phyloP scores from a whole-genome alignment of 2,797 vertebrate genomes.

The Rhinatrema bivittatum region DNA sequence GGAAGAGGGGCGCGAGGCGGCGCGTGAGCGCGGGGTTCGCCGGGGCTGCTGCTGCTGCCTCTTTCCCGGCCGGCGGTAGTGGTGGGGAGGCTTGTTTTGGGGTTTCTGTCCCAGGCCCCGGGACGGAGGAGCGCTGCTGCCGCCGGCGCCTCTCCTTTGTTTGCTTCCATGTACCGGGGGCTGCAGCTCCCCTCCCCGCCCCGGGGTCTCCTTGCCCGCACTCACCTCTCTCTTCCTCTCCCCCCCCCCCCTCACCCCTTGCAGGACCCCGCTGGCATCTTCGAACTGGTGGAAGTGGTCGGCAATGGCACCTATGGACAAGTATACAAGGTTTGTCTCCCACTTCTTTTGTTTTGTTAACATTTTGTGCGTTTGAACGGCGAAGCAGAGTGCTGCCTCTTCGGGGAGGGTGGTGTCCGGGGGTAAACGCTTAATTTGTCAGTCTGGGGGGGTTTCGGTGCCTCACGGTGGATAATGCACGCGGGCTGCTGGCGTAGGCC shows the following conservation, averaged over 20 bases:
- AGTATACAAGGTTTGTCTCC: constrained; percentile 93
- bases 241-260: not conserved
- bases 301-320: constrained; percentile 98
- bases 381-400: too few relatives aligned
- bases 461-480: too few relatives aligned
- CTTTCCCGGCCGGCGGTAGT: constrained; percentile 25
- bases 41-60: constrained; percentile 33
- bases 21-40: too few relatives aligned
- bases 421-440: too few relatives aligned
- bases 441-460: too few relatives aligned
- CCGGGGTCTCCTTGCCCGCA: constrained; percentile 3
- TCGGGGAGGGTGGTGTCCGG: too few relatives aligned
- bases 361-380: too few relatives aligned
- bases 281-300: constrained; percentile 96
- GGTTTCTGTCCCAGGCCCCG: too few relatives aligned
- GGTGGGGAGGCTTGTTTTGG: constrained; percentile 11
- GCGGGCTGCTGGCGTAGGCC: too few relatives aligned
- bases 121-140: too few relatives aligned
- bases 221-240: not conserved
- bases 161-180: constrained; percentile 63
- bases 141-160: constrained; percentile 88
- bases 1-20: constrained; percentile 13
- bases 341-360: too few relatives aligned
- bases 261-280: constrained; percentile 93
- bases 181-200: constrained; percentile 3